Base-by-base conservation (phyloP, 2,113 vertebrate genomes). In the Sylvilagus bachmani region DNA sequence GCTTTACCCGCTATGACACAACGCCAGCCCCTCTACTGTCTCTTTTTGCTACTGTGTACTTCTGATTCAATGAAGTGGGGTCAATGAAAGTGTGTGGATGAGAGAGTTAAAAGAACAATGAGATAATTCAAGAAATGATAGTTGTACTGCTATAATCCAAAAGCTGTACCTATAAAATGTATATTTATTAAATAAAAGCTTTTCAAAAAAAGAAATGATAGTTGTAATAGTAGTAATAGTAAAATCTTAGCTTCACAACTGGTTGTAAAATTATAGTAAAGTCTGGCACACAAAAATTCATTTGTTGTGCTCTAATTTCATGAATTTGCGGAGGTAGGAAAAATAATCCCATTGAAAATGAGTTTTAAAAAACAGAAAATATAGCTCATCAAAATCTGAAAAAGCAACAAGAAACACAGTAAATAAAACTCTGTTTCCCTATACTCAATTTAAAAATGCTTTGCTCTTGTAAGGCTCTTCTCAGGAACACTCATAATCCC, bases 201-300 rank as follows among this genome's bases (percentile, higher is more conserved):
- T 44, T 44, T 44, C 6, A 44, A 44, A 44, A 44, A 44, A 44
- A 16, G 55, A 95, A 92, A 94, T 83, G 69, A 92, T 33, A 44
- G 29, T 38, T 66, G 16, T 62, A 94, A 95, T 9, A 61, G 33
- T 29, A 53, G 12, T 29, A 71, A 86, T 13, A 67, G 77, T 86
- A 89, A 86, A 89, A 94, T 82, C 66, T 79, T 86, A 94, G 69
- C 67, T 78, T 91, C 51, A 93, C 69, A 92, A 93, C 25, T 51
- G 17, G 21, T 73, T 96, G 38, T 84, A 95, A 94, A 95, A 84
- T 94, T 49, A 85, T 4, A 89, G 36, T 36, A 24, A 29, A 78
- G 61, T 25, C 66, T 78, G 93, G 86, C 14, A 89, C 33, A 16
- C 22, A 77, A 74, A 44, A 91, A 93, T 77, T 90, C 27, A 49